phyloP scores from a whole-genome alignment of 2,888 invertebrate genomes.

The Brachyptera risi region DNA sequence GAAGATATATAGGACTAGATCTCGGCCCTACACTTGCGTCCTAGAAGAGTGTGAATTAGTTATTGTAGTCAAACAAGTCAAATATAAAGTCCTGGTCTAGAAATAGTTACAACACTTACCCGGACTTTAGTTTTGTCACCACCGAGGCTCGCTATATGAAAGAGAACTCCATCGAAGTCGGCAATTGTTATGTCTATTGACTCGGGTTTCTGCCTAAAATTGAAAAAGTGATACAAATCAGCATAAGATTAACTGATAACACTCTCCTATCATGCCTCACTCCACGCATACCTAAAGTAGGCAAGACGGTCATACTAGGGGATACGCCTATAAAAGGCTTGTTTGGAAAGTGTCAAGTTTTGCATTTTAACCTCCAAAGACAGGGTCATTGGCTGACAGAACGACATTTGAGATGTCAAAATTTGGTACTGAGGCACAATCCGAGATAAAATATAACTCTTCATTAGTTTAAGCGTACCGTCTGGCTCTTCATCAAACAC shows the following conservation, averaged over 20 bases:
- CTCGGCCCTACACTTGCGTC: too few species aligned
- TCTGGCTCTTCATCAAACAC: too few species aligned
- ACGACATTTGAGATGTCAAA: slow-evolving; percentile 11
- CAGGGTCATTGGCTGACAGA: slow-evolving; percentile 15
- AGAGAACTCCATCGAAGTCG: slow-evolving; percentile 98
- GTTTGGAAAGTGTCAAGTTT: too few species aligned
- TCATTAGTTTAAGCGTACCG: too few species aligned
- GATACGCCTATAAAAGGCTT: too few species aligned
- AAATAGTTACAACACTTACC: slow-evolving; percentile 55
- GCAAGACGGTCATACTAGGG: too few species aligned
- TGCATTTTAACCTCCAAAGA: slow-evolving; percentile 11
- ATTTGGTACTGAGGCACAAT: not conserved
- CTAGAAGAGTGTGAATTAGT: too few species aligned
- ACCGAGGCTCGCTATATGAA: slow-evolving; percentile 96
- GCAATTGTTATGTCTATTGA: slow-evolving; percentile 91
- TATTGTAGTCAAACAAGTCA: too few species aligned
- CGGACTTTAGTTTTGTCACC: slow-evolving; percentile 96
- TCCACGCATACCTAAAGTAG: too few species aligned
- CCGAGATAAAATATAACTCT: not conserved
- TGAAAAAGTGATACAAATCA: not conserved
- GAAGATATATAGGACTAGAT: too few species aligned
- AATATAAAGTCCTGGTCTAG: not conserved
- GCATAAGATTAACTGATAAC: too few species aligned
- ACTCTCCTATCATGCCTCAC: too few species aligned
- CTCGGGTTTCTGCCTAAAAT: slow-evolving; percentile 82